Evolutionary conservation across 1,140 invertebrate species (phyloP).

Genomic region (Drosophila parvula): DNA sequence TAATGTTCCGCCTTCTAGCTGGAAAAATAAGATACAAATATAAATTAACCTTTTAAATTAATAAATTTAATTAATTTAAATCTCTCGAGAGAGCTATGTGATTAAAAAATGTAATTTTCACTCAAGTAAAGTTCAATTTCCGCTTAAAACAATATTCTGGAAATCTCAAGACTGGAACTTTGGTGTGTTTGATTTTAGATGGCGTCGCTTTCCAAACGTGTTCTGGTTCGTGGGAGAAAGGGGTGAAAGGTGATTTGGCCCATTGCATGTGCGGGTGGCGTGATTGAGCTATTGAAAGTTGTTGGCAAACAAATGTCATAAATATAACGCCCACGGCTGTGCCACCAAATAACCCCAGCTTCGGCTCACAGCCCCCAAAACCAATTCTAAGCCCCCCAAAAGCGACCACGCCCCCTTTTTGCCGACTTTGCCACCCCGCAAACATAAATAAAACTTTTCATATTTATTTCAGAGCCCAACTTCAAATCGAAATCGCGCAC

Average conservation of each 20-base stretch:
- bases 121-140: neutral
- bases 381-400: constrained; percentile 6
- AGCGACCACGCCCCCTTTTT: constrained; percentile 7
- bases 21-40: neutral
- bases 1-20: constrained; percentile 61
- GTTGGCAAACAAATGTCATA: constrained; percentile 82
- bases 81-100: too few species aligned
- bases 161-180: neutral
- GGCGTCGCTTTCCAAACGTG: neutral
- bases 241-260: constrained; percentile 2
- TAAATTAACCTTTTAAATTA: neutral
- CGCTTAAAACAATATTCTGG: neutral
- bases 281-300: constrained; percentile 81
- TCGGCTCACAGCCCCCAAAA: neutral
- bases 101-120: neutral
- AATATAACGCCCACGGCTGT: constrained; percentile 67
- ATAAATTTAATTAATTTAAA: neutral
- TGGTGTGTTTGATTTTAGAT: constrained; percentile 1
- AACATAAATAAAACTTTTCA: constrained; percentile 82
- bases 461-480: constrained; percentile 78
- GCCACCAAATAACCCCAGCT: constrained; percentile 6
- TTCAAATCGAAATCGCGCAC: constrained; percentile 71
- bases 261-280: constrained; percentile 64
- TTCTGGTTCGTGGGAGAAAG: constrained; percentile 6
- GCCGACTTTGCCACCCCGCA: constrained; percentile 28